Conservation (phyloP, 2,113 vertebrate genomes). For the Aphelocoma coerulescens region DNA sequence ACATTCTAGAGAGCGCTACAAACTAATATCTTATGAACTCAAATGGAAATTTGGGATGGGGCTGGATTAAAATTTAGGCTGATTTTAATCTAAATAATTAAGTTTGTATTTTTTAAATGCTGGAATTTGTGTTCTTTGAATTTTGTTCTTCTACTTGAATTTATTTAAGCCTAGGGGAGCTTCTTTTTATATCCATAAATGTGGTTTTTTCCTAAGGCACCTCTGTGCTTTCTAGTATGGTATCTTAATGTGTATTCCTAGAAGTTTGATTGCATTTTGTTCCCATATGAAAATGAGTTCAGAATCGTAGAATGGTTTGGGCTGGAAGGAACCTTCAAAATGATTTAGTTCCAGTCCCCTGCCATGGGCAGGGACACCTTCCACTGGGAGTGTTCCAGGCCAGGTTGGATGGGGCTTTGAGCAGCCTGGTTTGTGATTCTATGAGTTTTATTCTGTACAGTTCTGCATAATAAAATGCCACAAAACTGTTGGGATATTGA, state of each 20-base stretch:
- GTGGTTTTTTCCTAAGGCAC: not conserved
- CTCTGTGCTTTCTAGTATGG: not conserved
- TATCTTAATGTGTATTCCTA: not conserved
- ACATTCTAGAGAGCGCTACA: not conserved
- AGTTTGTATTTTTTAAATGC: not conserved
- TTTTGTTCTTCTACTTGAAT: not conserved
- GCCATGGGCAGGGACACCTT: not conserved
- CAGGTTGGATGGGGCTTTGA: not conserved
- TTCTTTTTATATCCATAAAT: not conserved
- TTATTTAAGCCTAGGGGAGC: not conserved
- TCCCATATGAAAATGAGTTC: not conserved
- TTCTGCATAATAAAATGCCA: not conserved
- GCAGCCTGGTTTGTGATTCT: not conserved
- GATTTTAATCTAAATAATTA: not conserved
- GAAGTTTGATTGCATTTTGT: not conserved
- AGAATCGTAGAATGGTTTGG: not conserved
- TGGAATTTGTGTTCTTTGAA: not conserved
- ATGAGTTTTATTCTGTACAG: rapidly evolving
- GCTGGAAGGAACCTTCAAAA: not conserved
- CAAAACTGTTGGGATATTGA: not conserved
- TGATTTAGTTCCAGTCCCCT: not conserved
- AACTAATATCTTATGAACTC: not conserved
- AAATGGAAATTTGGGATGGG: not conserved
- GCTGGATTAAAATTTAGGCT: not conserved
- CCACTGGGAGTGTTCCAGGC: not conserved